phyloP scores from a whole-genome alignment of 2,797 vertebrate species.

The Leuciscus waleckii region DNA sequence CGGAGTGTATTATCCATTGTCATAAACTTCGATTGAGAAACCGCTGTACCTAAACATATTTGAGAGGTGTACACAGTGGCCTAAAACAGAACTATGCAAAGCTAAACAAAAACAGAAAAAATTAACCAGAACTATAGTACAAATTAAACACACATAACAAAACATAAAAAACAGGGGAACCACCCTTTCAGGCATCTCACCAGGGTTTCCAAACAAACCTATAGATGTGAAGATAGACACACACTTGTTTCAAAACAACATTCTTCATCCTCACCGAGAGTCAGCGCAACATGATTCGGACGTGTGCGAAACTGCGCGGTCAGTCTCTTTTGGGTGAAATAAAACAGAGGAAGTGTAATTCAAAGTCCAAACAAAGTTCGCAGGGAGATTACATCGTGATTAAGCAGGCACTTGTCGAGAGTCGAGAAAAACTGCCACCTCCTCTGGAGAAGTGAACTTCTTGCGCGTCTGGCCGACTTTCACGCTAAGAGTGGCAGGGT shows the following conservation, averaged over 20 bases:
- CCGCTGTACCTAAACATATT: background rate
- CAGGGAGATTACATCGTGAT: too few species aligned
- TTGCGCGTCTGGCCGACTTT: background rate
- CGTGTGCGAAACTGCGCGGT: too few species aligned
- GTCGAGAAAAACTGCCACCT: background rate
- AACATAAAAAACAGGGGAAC: too few species aligned
- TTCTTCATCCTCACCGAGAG: background rate
- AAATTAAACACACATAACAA: background rate
- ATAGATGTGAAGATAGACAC: background rate
- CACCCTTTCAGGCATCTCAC: too few species aligned
- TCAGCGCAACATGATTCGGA: too few species aligned
- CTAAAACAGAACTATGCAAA: background rate
- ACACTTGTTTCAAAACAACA: too few species aligned
- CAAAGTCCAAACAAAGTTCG: too few species aligned
- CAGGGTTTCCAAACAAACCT: too few species aligned
- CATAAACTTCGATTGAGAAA: background rate
- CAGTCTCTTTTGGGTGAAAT: background rate
- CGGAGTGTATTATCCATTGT: background rate
- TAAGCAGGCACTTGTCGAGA: too few species aligned
- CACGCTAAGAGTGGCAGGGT: background rate
- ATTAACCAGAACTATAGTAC: background rate
- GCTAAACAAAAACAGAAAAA: too few species aligned
- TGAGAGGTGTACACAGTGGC: background rate
- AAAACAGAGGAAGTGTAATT: background rate
- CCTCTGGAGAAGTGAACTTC: background rate